Percentiles rank a stretch among this genome's conserved stretches.
These are phyloP conservation scores for Gallinago paraguaiae DNA, from an alignment of 2,113 vertebrate genomes.

Conservation along the genomic window DNA sequence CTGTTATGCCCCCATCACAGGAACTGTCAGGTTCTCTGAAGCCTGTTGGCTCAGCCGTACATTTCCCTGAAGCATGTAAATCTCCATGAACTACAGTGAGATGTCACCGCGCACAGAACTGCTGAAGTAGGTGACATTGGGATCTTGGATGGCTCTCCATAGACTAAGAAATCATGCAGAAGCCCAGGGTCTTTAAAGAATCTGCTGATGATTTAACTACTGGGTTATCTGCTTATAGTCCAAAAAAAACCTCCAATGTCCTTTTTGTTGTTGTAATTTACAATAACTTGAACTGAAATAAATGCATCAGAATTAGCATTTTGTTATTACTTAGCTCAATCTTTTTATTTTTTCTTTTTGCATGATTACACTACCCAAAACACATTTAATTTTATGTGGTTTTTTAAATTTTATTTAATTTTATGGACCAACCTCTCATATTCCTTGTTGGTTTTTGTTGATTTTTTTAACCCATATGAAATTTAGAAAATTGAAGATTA, in stretches of 20 bases:
- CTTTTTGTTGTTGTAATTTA: not conserved
- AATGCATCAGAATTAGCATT: not conserved
- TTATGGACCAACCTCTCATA: not conserved
- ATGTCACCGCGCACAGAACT: fast-evolving
- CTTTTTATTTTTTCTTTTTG: not conserved
- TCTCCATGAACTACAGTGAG: not conserved
- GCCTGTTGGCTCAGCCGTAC: not conserved
- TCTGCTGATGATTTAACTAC: not conserved
- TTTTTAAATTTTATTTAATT: not conserved
- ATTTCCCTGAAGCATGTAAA: fast-evolving
- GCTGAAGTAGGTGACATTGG: not conserved
- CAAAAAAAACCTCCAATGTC: not conserved
- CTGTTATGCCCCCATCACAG: not conserved
- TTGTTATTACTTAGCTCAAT: not conserved
- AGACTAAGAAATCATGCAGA: not conserved
- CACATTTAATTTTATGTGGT: not conserved
- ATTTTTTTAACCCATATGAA: fast-evolving
- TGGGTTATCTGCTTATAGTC: not conserved
- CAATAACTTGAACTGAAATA: not conserved
- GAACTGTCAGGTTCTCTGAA: not conserved
- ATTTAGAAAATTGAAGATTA: not conserved
- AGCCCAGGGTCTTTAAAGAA: not conserved
- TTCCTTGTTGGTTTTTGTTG: not conserved
- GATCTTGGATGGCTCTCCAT: not conserved
- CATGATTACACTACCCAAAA: not conserved